Base-by-base conservation (phyloP, 2,888 invertebrate genomes). In the Diploptera punctata region DNA sequence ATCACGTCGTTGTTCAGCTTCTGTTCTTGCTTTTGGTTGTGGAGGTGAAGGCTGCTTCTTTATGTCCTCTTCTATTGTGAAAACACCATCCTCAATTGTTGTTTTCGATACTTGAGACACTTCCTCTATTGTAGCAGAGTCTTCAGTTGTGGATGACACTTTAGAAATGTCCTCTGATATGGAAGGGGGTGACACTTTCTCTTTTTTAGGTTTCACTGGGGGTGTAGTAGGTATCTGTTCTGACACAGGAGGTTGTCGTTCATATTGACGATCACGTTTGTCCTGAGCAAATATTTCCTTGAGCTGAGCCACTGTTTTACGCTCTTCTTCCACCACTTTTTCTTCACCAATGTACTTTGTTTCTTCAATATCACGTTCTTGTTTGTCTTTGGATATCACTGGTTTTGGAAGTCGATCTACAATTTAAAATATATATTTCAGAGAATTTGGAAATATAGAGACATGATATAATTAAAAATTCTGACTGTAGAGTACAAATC, bases 271-370 rank as follows among this genome's bases (percentile, higher is more conserved):
- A 62, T 68, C 21, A 57, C 49, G 70, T 75, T 76, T 18, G 71
- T 73, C 72, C 31, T 68, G 70, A 47, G 73, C 75, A 62, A 76
- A 75, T 52, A 75, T 75, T 49, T 76, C 75, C 65, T 74, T 75
- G 26, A 75, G 71, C 43, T 73, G 72, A 9, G 76, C 72, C 10
- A 74, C 76, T 24, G 76, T 69, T 19, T 67, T 84, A 76, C 87
- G 87, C 1, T 85, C 89, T 62, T 91, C 90, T 72, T 90, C 86
- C 3, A 91, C 85, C 73, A 88, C 88, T 80, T 93, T 93, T 78
- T 93, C 93, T 83, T 93, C 93, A 0, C 92, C 93, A 0, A 91
- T 91, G 80, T 93, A 93, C 81, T 93, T 93, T 33, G 88, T 87
- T 82, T 93, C 92, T 78, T 91, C 91, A 54, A 83, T 81, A 77